Base-by-base conservation (phyloP, 2,113 vertebrate species). In the Gymnarchus niloticus region DNA sequence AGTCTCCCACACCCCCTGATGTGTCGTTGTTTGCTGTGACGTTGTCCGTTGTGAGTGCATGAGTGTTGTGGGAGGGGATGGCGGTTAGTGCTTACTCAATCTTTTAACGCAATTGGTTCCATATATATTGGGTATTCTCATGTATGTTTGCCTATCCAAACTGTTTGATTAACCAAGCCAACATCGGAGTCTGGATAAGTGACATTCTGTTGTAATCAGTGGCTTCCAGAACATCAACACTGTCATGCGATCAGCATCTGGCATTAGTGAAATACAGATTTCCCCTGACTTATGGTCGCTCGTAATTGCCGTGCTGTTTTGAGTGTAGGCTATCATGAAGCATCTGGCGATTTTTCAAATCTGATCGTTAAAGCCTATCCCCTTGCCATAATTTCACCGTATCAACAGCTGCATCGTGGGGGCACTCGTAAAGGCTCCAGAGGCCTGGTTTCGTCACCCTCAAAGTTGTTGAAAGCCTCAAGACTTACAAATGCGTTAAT, bases 181-280 rank as follows among this genome's bases (percentile, higher is more conserved):
- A n/a, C n/a, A n/a, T n/a, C n/a, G n/a, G n/a, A n/a, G n/a, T n/a
- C n/a, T n/a, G n/a, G n/a, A n/a, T n/a, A n/a, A n/a, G n/a, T n/a
- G n/a, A n/a, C n/a, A n/a, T n/a, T n/a, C n/a, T n/a, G n/a, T n/a
- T n/a, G n/a, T n/a, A 73, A 41, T 41, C 33, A 6, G 65, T 37
- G 14, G 65, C 33, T 41, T 73, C 65, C 33, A 19, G 65, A 73
- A 48, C 6, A 0, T 25, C 46, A 65, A 61, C 28, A 56, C 49
- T 49, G 61, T 85, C n/a, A 48, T 8, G 10, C 49, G 28, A 23
- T 44, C 51, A 52, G 46, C 84, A 85, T 69, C 37, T 77, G 48
- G 44, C 69, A 85, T 73, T 46, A 21, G 54, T 85, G 77, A 56
- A 77, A 41, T 6, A 49, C 48, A 19, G 78, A 78, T 52, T 80